phyloP scores from a whole-genome alignment of 2,113 vertebrate genomes.

The Boulengeromyrus knoepffleri region DNA sequence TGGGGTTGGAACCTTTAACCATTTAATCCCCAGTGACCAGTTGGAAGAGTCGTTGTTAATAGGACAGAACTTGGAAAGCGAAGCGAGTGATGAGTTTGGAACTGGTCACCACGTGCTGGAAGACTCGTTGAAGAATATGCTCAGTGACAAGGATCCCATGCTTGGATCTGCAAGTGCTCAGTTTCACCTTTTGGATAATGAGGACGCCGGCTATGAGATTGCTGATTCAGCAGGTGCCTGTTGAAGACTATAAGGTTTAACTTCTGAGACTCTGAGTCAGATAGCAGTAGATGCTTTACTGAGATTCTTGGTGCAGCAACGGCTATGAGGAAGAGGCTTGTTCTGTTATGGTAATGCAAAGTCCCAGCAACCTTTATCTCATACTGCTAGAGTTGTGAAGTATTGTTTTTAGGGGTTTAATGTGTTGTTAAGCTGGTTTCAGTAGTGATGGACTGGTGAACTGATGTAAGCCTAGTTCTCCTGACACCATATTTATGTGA shows the following conservation, averaged over 20 bases:
- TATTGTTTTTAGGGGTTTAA: background rate
- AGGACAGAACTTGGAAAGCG: conserved; percentile 93
- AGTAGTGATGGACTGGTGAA: background rate
- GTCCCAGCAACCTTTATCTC: background rate
- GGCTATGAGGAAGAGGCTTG: background rate
- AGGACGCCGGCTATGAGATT: conserved; percentile 83
- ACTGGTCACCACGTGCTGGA: conserved; percentile 75
- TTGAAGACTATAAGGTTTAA: background rate
- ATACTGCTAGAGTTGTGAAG: background rate
- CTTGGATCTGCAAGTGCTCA: conserved; percentile 95
- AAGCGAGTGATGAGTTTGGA: conserved; percentile 93
- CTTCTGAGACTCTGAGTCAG: background rate
- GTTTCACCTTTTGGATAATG: conserved; percentile 92
- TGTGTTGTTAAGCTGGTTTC: background rate
- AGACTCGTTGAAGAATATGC: conserved; percentile 98
- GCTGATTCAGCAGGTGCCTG: conserved; percentile 78
- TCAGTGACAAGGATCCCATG: conserved; percentile 99
- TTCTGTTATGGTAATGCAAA: background rate
- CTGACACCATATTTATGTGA: background rate
- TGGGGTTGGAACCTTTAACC: conserved; percentile 98
- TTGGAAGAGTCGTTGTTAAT: conserved; percentile 92
- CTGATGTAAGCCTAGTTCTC: background rate
- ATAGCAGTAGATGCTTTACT: background rate
- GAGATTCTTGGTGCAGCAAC: background rate
- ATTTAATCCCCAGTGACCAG: conserved; percentile 99